Evolutionary conservation across 2,888 invertebrate genomes (phyloP), one percentile per base, ranked within the genome.

Genomic region (Torymus auratus): DNA sequence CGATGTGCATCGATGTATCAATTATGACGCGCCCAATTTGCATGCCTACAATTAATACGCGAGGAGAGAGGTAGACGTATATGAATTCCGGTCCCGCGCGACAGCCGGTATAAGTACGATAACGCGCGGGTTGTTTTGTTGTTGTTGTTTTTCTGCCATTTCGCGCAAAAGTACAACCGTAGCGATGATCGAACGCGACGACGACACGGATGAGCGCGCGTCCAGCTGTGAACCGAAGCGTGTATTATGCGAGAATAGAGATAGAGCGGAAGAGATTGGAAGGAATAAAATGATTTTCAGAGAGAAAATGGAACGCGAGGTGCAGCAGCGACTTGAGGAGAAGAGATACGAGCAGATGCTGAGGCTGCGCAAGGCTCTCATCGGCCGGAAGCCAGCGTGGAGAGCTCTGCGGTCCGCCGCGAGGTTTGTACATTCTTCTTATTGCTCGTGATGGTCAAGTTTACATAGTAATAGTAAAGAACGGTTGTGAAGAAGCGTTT

Each of bases 371-470:
- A 94, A 94, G 85, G 92, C 93, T 61, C 86, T 94, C 62, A 91
- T 94, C 67, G 91, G 95, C 17, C 91, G 92, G 28, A 94, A 94
- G 86, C 95, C 95, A 0, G 94, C 94, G n/a, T 95, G 95, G 95
- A 93, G 94, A 88, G 92, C 94, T 53, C 91, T 95, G 20, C 94
- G 91, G 77, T 87, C 88, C 12, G 86, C 90, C 13, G 86, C 90
- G 50, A 88, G 90, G 91, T 91, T 86, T 23, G 60, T 68, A 75
- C 17, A 41, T 41, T 41, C 1, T n/a, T n/a, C 1, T 17, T 70
- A 75, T 72, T 70, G 3, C 12, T 58, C 14, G 14, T 67, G 17
- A 4, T 28, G 5, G 28, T 28, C 28, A 20, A 20, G 20, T 20
- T 20, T 20, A 20, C 2, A 20, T 20, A 20, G 20, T 20, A 20